phyloP scores from a whole-genome alignment of 2,113 vertebrate genomes.

The Chrysochloris asiatica region DNA sequence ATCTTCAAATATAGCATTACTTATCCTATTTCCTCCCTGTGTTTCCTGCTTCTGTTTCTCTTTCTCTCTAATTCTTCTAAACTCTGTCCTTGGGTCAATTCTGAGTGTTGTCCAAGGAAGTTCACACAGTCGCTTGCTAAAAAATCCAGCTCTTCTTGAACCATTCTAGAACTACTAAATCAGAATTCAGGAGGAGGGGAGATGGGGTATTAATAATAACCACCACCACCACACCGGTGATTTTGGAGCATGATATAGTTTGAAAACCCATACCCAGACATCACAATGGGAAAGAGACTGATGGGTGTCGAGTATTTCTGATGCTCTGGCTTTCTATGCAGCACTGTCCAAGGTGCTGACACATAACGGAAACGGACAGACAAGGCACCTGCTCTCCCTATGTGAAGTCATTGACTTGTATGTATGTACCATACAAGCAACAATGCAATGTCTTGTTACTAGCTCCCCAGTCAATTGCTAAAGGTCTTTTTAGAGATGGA shows the following conservation, averaged over 20 bases:
- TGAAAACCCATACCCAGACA: neutral
- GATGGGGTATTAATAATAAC: neutral
- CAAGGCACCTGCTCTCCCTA: neutral
- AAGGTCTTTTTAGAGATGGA: slow-evolving; percentile 29
- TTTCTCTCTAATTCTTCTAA: too few relatives aligned
- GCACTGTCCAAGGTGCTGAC: slow-evolving; percentile 28
- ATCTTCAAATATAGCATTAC: too few relatives aligned
- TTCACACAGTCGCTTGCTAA: neutral
- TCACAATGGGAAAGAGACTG: neutral
- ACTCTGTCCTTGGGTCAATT: too few relatives aligned
- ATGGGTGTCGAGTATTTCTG: neutral
- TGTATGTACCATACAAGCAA: neutral
- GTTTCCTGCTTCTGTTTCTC: too few relatives aligned
- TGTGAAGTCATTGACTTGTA: neutral
- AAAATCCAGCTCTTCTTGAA: neutral
- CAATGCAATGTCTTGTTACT: slow-evolving; percentile 7
- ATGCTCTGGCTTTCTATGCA: accelerated
- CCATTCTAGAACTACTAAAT: neutral
- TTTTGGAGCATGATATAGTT: neutral
- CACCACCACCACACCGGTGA: too few relatives aligned
- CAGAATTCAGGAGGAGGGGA: neutral
- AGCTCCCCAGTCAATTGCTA: neutral
- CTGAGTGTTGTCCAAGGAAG: too few relatives aligned
- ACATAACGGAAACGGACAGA: neutral
- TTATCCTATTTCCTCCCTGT: too few relatives aligned